These are phyloP conservation scores for Hydrocynus forskahlii DNA, from an alignment of 2,797 vertebrate genomes.

Conservation along the genomic window DNA sequence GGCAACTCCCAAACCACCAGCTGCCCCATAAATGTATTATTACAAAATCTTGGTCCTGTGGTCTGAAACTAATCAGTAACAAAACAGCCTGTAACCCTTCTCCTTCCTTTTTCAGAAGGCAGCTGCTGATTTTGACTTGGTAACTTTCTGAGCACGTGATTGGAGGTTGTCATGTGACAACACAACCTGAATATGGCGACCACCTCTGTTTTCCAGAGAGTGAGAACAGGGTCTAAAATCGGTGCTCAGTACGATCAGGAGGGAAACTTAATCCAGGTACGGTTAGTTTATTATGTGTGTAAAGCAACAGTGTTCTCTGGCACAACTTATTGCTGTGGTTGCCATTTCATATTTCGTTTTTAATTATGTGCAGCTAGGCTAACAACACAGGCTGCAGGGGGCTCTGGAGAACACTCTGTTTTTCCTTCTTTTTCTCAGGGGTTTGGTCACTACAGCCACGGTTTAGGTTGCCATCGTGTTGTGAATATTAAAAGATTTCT, in stretches of 20 bases:
- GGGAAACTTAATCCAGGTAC: conserved; percentile 80
- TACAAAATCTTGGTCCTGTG: too few species aligned
- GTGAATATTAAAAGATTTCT: not conserved
- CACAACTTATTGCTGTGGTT: not conserved
- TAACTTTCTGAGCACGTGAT: conserved; percentile 6
- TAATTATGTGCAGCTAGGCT: not conserved
- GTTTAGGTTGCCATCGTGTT: not conserved
- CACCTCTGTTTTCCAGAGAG: conserved; percentile 76
- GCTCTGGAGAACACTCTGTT: too few species aligned
- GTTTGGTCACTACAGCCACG: not conserved
- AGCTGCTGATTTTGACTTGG: too few species aligned
- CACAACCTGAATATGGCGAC: conserved; percentile 59
- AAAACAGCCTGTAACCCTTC: too few species aligned
- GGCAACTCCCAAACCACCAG: too few species aligned
- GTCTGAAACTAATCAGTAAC: too few species aligned
- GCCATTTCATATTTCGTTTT: not conserved
- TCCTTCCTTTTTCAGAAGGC: too few species aligned
- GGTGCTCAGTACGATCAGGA: conserved; percentile 82
- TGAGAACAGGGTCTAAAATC: conserved; percentile 77
- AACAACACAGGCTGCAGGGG: not conserved
- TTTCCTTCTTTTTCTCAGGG: not conserved
- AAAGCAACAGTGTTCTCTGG: not conserved
- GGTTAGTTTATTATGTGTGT: not conserved
- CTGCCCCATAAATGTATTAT: too few species aligned
- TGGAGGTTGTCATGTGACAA: conserved; percentile 64